Evolutionary conservation across 2,888 invertebrate species (phyloP), one percentile per base, ranked within the genome.

Genomic region (Diachrysia chrysitis): DNA sequence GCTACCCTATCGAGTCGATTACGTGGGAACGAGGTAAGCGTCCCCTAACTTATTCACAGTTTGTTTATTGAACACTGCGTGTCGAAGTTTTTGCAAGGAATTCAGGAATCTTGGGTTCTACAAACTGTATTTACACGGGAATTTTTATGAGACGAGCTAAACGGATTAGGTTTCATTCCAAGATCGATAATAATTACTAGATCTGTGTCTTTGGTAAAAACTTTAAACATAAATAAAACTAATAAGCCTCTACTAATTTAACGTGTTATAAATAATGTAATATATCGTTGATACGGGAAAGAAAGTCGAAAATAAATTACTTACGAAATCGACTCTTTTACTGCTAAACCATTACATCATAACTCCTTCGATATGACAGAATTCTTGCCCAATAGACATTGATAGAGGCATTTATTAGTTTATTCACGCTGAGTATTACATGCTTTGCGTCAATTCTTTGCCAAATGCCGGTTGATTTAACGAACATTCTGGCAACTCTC

Each of bases 1-100:
- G 98, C 42, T 98, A 97, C 92, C 98, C 98, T 29, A 98, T 98
- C 79, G 97, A 98, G 89, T 96, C 97, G 76, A 97, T 98, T 85
- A 97, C 97, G 23, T 99, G 99, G 99, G 98, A 98, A 92, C 96
- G 98, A 96, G 98, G 98, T 98, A 90, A 95, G 95, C 23, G 65
- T 60, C 58, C 17, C 53, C 42, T 64, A 67, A 86, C 35, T 67
- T 78, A 72, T 66, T 78, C 56, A 73, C 59, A 46, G 32, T 56
- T 63, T 59, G 51, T 78, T 51, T 73, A 69, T 67, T 55, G 60
- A 73, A 74, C 64, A 66, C 66, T 58, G 57, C 51, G 61, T 62
- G 60, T 66, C 56, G 69, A 69, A 69, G 70, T 64, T 25, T 54
- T 61, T 72, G 69, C 54, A 48, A 60, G 21, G 55, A 29, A 23